A percentile compares a stretch with the other conserved stretches of the same genome.
Conservation (phyloP, 2,113 vertebrate species). For the Ammodytes dubius region DNA sequence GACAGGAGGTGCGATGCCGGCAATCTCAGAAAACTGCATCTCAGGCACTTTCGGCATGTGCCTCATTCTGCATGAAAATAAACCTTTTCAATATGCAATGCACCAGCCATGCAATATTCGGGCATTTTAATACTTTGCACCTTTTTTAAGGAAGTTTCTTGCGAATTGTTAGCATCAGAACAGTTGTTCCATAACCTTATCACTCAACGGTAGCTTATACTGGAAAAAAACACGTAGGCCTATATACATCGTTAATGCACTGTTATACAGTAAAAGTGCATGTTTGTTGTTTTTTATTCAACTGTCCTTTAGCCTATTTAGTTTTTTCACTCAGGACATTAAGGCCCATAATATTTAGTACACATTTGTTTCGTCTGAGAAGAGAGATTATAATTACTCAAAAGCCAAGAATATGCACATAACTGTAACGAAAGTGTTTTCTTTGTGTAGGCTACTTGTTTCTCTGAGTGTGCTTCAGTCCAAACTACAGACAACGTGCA, state of each 20-base stretch:
- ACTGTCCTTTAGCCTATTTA: not conserved
- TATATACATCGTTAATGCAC: too few relatives aligned
- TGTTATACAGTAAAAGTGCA: not conserved
- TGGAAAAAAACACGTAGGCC: not conserved
- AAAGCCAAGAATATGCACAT: not conserved
- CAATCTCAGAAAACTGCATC: not conserved
- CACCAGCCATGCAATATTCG: not conserved
- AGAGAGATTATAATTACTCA: accelerated
- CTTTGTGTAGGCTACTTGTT: not conserved
- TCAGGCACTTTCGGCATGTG: not conserved
- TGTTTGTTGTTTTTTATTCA: not conserved
- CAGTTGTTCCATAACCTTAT: too few relatives aligned
- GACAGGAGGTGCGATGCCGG: not conserved
- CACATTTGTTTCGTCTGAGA: conserved; percentile 7
- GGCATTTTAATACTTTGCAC: not conserved
- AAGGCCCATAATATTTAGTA: not conserved
- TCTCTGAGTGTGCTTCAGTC: not conserved
- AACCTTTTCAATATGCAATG: not conserved
- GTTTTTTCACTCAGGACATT: not conserved
- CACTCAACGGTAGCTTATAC: not conserved
- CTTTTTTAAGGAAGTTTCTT: not conserved
- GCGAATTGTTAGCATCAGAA: not conserved
- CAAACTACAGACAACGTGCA: too few relatives aligned
- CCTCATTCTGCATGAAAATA: not conserved
- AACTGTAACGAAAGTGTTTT: not conserved